phyloP scores from a whole-genome alignment of 2,888 invertebrate species.

The Cephus pygmeus region DNA sequence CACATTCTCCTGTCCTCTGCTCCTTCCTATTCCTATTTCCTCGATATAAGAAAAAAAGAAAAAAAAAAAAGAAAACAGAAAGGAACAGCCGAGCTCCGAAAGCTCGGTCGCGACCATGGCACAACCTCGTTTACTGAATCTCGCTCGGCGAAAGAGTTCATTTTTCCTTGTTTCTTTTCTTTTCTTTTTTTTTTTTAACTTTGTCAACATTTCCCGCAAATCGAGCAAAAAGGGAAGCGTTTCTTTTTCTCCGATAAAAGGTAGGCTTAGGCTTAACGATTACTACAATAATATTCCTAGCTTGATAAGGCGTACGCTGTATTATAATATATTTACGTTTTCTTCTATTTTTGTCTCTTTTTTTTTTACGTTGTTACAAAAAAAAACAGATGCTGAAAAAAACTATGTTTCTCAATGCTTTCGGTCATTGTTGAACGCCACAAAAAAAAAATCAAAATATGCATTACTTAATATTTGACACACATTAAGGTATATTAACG shows the following conservation, averaged over 20 bases:
- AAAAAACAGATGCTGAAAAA: slow-evolving; percentile 28
- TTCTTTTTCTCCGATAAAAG: slow-evolving; percentile 20
- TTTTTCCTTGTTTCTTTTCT: slow-evolving; percentile 17
- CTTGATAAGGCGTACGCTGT: slow-evolving; percentile 48
- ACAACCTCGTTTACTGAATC: not conserved
- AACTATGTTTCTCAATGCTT: slow-evolving; percentile 34
- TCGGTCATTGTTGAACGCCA: slow-evolving; percentile 31
- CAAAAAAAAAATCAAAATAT: slow-evolving; percentile 22
- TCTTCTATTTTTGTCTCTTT: slow-evolving; percentile 25
- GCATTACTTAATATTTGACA: slow-evolving; percentile 52
- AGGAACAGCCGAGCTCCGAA: not conserved
- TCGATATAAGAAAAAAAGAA: not conserved
- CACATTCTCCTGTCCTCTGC: slow-evolving; percentile 9
- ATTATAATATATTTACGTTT: slow-evolving; percentile 45
- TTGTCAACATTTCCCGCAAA: slow-evolving; percentile 10
- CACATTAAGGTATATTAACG: slow-evolving; percentile 35
- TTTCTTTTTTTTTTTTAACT: slow-evolving; percentile 15
- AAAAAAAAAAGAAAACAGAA: not conserved
- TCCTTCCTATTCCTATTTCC: not conserved
- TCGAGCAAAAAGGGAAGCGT: slow-evolving; percentile 15
- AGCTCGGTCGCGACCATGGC: not conserved
- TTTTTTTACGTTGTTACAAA: slow-evolving; percentile 33
- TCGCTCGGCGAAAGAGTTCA: slow-evolving; percentile 15
- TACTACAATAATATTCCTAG: slow-evolving; percentile 53
- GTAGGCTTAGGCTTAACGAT: slow-evolving; percentile 36